These are phyloP conservation scores for Nomada fucata DNA, from an alignment of 2,888 invertebrate genomes.

Conservation along the genomic window DNA sequence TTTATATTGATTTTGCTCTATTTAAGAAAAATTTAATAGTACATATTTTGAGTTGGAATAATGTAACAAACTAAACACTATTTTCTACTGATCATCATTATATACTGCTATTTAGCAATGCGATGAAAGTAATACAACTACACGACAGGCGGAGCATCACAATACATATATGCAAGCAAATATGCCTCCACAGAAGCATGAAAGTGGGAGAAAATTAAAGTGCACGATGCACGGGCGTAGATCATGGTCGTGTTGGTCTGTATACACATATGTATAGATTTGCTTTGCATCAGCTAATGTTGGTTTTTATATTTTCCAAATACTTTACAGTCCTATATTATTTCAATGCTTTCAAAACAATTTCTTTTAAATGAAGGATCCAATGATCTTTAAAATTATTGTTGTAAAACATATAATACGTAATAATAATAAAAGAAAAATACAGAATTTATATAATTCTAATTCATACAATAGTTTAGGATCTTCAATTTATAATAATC, in stretches of 20 bases:
- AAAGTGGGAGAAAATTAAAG: neutral
- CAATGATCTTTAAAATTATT: too few species aligned
- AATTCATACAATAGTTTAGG: too few species aligned
- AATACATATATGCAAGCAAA: neutral
- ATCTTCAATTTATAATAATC: too few species aligned
- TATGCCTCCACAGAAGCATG: neutral
- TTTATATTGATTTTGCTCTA: slow-evolving; percentile 4
- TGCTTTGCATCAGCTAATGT: neutral
- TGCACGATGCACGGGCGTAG: neutral
- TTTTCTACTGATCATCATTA: slow-evolving; percentile 3
- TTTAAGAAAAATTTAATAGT: slow-evolving; percentile 2
- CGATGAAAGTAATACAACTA: too few species aligned
- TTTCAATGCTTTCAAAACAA: neutral
- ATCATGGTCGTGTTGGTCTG: too few species aligned
- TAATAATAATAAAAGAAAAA: too few species aligned
- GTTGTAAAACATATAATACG: too few species aligned
- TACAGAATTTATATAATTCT: too few species aligned
- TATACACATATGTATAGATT: too few species aligned
- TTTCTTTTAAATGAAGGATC: neutral
- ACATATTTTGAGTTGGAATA: neutral
- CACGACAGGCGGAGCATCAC: too few species aligned
- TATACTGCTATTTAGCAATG: neutral
- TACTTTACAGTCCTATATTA: neutral
- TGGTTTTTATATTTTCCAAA: neutral
- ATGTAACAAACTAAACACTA: slow-evolving; percentile 8